Conservation (phyloP, 2,888 invertebrate species). For the Cyclophora albipunctata region DNA sequence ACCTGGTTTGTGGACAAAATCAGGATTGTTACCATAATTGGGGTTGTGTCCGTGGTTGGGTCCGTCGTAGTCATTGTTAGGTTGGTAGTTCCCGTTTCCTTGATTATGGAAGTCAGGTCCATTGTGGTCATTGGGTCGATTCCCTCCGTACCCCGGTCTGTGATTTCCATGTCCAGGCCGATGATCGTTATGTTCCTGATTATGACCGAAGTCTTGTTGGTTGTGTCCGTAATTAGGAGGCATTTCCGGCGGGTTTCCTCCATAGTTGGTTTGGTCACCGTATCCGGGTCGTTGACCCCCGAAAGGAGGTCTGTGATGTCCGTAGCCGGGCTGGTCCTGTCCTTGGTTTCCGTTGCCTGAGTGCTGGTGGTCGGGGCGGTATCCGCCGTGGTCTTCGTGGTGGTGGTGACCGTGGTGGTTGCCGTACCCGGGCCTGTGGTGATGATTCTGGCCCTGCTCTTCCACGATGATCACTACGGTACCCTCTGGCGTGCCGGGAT, state of each 20-base stretch:
- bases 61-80: too few relatives aligned
- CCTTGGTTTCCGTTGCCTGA: constrained; percentile 5
- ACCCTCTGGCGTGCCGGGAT: constrained; percentile 19
- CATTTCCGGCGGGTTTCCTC: background rate
- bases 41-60: constrained; percentile 11
- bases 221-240: constrained; percentile 3
- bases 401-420: constrained; percentile 20
- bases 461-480: constrained; percentile 35
- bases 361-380: background rate
- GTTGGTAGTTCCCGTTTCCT: background rate
- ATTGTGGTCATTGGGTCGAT: constrained; percentile 7
- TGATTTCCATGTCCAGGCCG: constrained; percentile 9
- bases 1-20: background rate
- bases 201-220: constrained; percentile 6
- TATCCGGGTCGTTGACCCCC: constrained; percentile 4
- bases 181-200: background rate
- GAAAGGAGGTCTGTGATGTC: constrained; percentile 4
- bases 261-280: background rate
- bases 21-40: constrained; percentile 5
- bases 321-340: constrained; percentile 5
- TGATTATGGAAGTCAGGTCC: constrained; percentile 1
- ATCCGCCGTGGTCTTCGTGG: constrained; percentile 15
- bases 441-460: constrained; percentile 14
- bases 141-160: constrained; percentile 1
- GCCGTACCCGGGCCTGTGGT: constrained; percentile 11